Evolutionary conservation across 2,113 vertebrate genomes (phyloP).

Genomic region (Laticauda colubrina): DNA sequence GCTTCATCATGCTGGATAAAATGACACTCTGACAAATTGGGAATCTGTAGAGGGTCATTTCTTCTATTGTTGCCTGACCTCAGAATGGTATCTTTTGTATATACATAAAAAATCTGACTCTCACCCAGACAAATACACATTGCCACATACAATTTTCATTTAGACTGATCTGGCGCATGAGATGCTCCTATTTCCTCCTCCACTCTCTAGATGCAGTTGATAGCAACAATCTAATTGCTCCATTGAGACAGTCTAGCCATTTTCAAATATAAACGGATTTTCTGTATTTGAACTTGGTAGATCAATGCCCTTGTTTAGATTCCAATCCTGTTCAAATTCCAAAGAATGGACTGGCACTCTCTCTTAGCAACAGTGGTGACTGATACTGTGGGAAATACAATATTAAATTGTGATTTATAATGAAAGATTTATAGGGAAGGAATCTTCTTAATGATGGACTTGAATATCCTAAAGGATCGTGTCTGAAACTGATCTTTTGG

Average conservation of each 20-base stretch:
- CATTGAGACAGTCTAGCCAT: slow-evolving; percentile 2
- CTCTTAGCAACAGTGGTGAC: not conserved
- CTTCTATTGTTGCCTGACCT: slow-evolving; percentile 2
- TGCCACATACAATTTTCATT: slow-evolving; percentile 16
- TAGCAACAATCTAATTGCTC: slow-evolving; percentile 9
- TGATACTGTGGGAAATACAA: not conserved
- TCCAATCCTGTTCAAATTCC: slow-evolving; percentile 1
- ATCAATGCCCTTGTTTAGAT: slow-evolving; percentile 13
- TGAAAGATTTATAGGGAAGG: slow-evolving; percentile 15
- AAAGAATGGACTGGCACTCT: slow-evolving; percentile 20
- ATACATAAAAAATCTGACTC: not conserved
- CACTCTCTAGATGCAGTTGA: not conserved
- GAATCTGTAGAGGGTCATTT: not conserved
- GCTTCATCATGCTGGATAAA: accelerated
- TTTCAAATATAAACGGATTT: slow-evolving; percentile 1
- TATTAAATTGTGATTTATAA: slow-evolving; percentile 5
- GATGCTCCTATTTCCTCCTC: not conserved
- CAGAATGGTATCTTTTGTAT: not conserved
- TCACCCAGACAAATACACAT: not conserved
- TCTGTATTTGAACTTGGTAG: slow-evolving; percentile 14
- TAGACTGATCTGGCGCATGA: not conserved
- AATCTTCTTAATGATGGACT: slow-evolving; percentile 15
- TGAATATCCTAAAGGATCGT: slow-evolving; percentile 25
- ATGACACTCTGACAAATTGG: not conserved
- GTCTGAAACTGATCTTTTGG: slow-evolving; percentile 22